Conservation (phyloP, 30 jellyfish, hydroid and myxozoan species). For the Sanderia malayensis region DNA sequence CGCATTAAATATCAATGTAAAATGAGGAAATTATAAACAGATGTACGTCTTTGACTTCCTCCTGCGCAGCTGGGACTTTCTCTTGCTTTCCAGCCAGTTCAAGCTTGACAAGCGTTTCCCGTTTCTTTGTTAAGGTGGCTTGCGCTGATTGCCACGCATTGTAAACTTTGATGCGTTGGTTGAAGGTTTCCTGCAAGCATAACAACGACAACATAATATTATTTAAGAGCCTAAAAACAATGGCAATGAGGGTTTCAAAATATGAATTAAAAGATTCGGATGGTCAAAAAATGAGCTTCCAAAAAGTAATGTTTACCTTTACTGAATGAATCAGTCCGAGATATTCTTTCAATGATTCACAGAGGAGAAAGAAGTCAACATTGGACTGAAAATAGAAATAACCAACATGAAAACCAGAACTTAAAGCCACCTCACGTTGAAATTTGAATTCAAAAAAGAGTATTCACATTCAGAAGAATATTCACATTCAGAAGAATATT, state of each 20-base stretch:
- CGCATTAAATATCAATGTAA: too few species aligned
- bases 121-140: conserved; percentile 80
- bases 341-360: conserved; percentile 88
- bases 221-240: too few species aligned
- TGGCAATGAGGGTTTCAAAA: too few species aligned
- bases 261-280: too few species aligned
- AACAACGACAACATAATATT: background rate
- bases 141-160: conserved; percentile 87
- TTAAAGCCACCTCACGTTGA: too few species aligned
- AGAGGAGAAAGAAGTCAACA: conserved; percentile 66
- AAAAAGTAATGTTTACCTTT: conserved; percentile 62
- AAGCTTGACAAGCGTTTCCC: conserved; percentile 78
- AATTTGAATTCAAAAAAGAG: too few species aligned
- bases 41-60: conserved; percentile 90
- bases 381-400: conserved; percentile 45
- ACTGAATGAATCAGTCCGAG: conserved; percentile 81
- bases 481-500: too few species aligned
- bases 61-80: conserved; percentile 85
- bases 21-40: too few species aligned
- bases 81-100: conserved; percentile 84
- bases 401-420: background rate
- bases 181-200: conserved; percentile 61
- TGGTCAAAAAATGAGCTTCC: too few species aligned
- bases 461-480: too few species aligned
- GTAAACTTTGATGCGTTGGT: conserved; percentile 78